Evolutionary conservation across 2,888 invertebrate species (phyloP).

Genomic region (Epirrhoe alternata): DNA sequence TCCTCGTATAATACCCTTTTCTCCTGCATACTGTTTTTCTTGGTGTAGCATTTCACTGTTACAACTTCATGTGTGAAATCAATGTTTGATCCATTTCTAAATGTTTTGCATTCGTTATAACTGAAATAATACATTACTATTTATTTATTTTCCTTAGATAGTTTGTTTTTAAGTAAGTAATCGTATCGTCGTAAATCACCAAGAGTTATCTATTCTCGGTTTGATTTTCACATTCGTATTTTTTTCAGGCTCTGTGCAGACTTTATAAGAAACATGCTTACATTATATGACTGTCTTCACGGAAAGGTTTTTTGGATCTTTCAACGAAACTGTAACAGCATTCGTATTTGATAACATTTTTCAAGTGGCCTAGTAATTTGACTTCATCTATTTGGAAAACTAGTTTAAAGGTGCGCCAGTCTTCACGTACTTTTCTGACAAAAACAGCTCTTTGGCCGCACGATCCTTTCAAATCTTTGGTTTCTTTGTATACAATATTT

Average conservation of each 20-base stretch:
- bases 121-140: not conserved
- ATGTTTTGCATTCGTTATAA: slow-evolving; percentile 8
- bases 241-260: too few species aligned
- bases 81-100: slow-evolving; percentile 49
- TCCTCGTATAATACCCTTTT: slow-evolving; percentile 55
- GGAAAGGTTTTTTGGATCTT: slow-evolving; percentile 38
- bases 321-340: slow-evolving; percentile 62
- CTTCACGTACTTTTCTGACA: slow-evolving; percentile 43
- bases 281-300: slow-evolving; percentile 5
- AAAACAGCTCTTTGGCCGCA: slow-evolving; percentile 60
- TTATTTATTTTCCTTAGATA: not conserved
- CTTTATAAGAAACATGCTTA: slow-evolving; percentile 24
- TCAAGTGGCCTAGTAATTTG: slow-evolving; percentile 46
- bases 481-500: slow-evolving; percentile 49
- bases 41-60: slow-evolving; percentile 52
- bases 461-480: slow-evolving; percentile 31
- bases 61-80: slow-evolving; percentile 57
- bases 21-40: slow-evolving; percentile 1
- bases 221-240: too few species aligned
- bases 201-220: too few species aligned
- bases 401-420: slow-evolving; percentile 33
- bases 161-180: too few species aligned
- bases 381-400: slow-evolving; percentile 51
- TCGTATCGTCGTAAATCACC: too few species aligned
- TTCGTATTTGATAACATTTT: slow-evolving; percentile 36